Evolutionary conservation across 2,888 invertebrate species (phyloP).

Genomic region (Leptopilina syphax): DNA sequence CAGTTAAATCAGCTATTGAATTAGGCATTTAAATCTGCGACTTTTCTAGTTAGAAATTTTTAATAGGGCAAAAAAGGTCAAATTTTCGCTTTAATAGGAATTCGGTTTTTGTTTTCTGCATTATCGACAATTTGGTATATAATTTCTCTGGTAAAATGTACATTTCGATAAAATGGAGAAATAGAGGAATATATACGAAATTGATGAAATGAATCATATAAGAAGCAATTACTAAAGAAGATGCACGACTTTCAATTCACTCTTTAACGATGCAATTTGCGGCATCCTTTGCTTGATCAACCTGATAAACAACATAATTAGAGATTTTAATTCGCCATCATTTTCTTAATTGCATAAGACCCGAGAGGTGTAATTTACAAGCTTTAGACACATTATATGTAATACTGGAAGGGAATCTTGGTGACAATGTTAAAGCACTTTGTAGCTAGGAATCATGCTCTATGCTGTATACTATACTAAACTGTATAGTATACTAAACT

Average conservation of each 20-base stretch:
- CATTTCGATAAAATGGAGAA: neutral
- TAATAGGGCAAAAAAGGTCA: no score
- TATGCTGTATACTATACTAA: neutral
- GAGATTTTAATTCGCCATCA: slow-evolving; percentile 36
- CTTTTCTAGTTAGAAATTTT: no score
- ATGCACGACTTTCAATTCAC: slow-evolving; percentile 36
- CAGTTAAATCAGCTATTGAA: no score
- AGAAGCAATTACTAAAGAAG: slow-evolving; percentile 35
- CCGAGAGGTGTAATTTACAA: slow-evolving; percentile 32
- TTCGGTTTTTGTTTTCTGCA: no score
- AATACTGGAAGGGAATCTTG: slow-evolving; percentile 14
- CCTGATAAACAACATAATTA: slow-evolving; percentile 35
- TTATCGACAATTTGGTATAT: no score
- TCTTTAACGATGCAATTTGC: slow-evolving; percentile 25
- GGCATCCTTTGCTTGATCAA: slow-evolving; percentile 36
- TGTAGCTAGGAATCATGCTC: neutral
- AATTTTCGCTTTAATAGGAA: no score
- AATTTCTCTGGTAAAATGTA: no score
- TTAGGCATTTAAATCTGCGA: no score
- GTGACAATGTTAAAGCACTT: slow-evolving; percentile 20
- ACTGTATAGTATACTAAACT: no score
- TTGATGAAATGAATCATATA: slow-evolving; percentile 6
- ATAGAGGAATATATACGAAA: neutral
- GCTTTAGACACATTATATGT: slow-evolving; percentile 22
- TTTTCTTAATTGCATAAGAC: slow-evolving; percentile 32